Evolutionary conservation across 53 echinoderm and acorn worm species (phyloP), one percentile per base, ranked within the genome.

Genomic region (Zoroaster sp.): DNA sequence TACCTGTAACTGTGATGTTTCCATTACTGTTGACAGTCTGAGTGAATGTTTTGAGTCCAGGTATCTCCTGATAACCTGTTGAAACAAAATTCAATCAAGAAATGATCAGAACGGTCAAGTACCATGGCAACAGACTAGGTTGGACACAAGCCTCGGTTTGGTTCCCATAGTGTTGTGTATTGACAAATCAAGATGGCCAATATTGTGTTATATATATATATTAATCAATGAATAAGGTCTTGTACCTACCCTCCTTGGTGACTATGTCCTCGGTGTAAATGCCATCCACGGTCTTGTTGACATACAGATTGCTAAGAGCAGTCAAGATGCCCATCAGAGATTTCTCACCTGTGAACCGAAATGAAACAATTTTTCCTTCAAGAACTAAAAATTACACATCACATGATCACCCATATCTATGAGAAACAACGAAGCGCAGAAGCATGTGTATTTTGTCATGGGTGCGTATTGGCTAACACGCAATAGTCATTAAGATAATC

Each of bases 161-260:
- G 63, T 21, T 3, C 28, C 28, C 63, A 59, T 0, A 55, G 59
- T 23, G 59, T 55, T 54, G 21, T 1, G 63, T 28, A 28, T 2
- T 25, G 30, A 2, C 21, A 59, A 59, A 25, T 55, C 28, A 11
- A 59, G 0, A 9, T 59, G 10, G 28, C 2, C 63, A 59, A 44
- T 9, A n/a, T n/a, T n/a, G n/a, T n/a, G n/a, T n/a, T n/a, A n/a
- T n/a, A n/a, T n/a, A n/a, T n/a, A n/a, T n/a, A n/a, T n/a, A 28
- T 25, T 28, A 10, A 25, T 59, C 23, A 21, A 59, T 59, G 63
- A 59, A 59, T 28, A 59, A 59, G 28, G 63, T 59, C 28, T 35
- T 28, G 31, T 49, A 83, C 68, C 66, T 40, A 89, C 89, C 89
- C 49, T 89, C 80, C 69, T 66, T 42, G 3, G 89, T 89, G 71